Evolutionary conservation across 2,888 invertebrate species (phyloP), one percentile per base, ranked within the genome.

Genomic region (Caenorhabditis sp.): DNA sequence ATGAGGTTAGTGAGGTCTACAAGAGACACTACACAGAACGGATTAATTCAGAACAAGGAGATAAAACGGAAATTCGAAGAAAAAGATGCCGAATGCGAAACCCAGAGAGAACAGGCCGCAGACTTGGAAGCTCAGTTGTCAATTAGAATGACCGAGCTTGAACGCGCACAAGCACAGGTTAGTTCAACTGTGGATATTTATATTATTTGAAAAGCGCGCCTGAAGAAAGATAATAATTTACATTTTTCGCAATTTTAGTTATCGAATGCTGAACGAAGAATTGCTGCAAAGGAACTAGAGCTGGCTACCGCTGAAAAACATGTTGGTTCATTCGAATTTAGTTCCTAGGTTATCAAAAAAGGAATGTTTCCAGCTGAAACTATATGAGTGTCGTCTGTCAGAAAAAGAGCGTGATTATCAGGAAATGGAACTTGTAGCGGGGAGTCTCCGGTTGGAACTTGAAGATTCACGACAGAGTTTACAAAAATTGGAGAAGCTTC

Each of bases 31-130:
- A n/a, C n/a, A n/a, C n/a, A n/a, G n/a, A n/a, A n/a, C n/a, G n/a
- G 4, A 15, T 18, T 9, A 18, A 18, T 72, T 18, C 20, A 72
- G 51, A 82, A 77, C 40, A 65, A 51, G 15, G 68, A 68, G 9
- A 13, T 82, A 11, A 70, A 76, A 62, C 61, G 68, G 8, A 55
- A 26, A 11, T 68, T 60, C 18, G 81, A 77, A 13, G 81, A 82
- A 24, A 77, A 77, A 28, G 13, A 37, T 4, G 68, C 68, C 0
- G 81, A 82, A 32, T 76, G 76, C 22, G 81, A 81, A 70, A 53
- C 76, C 26, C 20, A 71, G 9, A 69, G 53, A 68, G 80, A 74
- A 9, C 80, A 79, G 79, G 13, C 71, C 1, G 11, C 22, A 13
- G 71, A 78, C 51, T 37, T 44, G 15, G 82, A 82, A 24, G 51